Percentiles rank a stretch among this genome's conserved stretches.
Evolutionary conservation across 2,888 invertebrate species (phyloP).

Genomic region (Drosophila mayaguana): DNA sequence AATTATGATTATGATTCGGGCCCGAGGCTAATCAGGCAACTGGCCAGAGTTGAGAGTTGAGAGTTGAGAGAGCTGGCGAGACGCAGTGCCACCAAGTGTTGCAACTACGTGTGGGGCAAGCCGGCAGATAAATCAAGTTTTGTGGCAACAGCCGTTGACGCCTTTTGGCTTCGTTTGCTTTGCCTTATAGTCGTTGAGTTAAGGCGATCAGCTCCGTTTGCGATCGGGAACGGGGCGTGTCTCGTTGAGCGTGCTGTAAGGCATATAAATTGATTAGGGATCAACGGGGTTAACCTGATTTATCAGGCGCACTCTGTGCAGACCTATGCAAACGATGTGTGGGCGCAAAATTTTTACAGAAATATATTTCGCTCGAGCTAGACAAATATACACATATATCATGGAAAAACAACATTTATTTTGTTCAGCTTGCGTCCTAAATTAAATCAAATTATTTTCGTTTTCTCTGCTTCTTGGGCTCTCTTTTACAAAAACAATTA

Average conservation of each 20-base stretch:
- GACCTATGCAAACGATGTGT: constrained; percentile 8
- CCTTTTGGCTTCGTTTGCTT: constrained; percentile 30
- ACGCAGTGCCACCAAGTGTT: constrained; percentile 28
- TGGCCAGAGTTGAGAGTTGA: constrained; percentile 17
- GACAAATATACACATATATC: not conserved
- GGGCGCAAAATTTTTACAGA: not conserved
- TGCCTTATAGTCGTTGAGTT: constrained; percentile 21
- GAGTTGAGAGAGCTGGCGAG: constrained; percentile 11
- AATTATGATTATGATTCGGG: constrained; percentile 53
- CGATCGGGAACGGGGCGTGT: constrained; percentile 25
- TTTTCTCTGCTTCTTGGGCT: too few species aligned
- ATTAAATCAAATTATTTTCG: constrained; percentile 19
- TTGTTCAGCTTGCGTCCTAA: constrained; percentile 12
- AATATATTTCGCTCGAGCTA: not conserved
- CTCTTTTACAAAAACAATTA: constrained; percentile 34
- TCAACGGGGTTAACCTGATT: constrained; percentile 51
- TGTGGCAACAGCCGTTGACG: constrained; percentile 43
- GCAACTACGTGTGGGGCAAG: constrained; percentile 57
- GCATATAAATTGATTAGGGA: constrained; percentile 61
- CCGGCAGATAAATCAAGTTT: constrained; percentile 63
- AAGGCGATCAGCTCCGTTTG: constrained; percentile 32
- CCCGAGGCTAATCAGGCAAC: constrained; percentile 54
- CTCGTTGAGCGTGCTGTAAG: constrained; percentile 19
- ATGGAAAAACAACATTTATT: not conserved
- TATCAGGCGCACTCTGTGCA: constrained; percentile 26